Evolutionary conservation across 2,797 vertebrate genomes (phyloP), one percentile per base, ranked within the genome.

Genomic region (Enteromius anoplus): DNA sequence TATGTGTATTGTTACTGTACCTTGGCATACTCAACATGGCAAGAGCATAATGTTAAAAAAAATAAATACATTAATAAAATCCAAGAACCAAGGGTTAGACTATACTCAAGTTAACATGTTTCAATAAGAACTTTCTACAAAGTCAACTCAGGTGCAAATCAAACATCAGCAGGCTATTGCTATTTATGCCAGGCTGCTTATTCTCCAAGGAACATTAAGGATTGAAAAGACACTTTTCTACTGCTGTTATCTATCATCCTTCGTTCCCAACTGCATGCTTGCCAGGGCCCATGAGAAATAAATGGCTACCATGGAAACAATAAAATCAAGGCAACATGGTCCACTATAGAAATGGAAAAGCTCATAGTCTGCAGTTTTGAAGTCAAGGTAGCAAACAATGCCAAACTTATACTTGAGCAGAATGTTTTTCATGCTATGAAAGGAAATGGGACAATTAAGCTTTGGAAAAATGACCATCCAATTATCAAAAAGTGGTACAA

Each of bases 231-330:
- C 87, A 91, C 88, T 88, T 87, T 90, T 81, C 85, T 65, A 80
- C 87, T 68, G 82, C 87, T 93, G 92, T 92, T 92, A 92, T 93
- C 89, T 86, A 89, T 92, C 90, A 91, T 87, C 85, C 86, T 84
- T 89, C 89, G 87, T 91, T 92, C 89, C 82, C 81, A 71, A 86
- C 87, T 53, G 78, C 84, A 82, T 80, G 80, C 87, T 90, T 87
- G 85, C 85, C 88, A 83, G 29, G 71, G 87, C 85, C 87, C 86
- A 89, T 90, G 65, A 84, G 62, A 91, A 93, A 93, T 90, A 93
- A 93, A 93, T 92, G 90, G 91, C 87, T 78, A 75, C 86, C 88
- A 89, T 85, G 88, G 90, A 94, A 93, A 92, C 90, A 92, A 92
- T 91, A 89, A 87, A 88, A 87, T 62, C 55, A 45, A 32, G 85